Evolutionary conservation across 1,140 invertebrate species (phyloP).

Genomic region (Bilobella aurantiaca): DNA sequence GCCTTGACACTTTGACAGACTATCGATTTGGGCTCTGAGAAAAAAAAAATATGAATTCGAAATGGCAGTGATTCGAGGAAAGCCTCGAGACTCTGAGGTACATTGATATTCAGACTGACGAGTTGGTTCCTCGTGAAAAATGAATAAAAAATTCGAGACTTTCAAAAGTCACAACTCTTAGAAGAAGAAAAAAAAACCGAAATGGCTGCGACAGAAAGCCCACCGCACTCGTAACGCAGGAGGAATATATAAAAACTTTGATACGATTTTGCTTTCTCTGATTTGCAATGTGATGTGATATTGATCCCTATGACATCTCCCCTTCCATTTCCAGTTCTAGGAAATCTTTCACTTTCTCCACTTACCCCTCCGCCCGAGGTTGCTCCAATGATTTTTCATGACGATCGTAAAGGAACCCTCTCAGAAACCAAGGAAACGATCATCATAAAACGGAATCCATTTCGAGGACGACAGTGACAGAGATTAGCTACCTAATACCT

Average conservation of each 20-base stretch:
- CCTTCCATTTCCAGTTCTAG: not conserved
- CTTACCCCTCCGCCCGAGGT: not conserved
- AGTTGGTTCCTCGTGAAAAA: not conserved
- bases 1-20: not conserved
- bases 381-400: slow-evolving; percentile 1
- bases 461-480: not conserved
- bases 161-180: no score
- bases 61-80: no score
- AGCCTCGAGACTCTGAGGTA: no score
- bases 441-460: not conserved
- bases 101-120: slow-evolving; percentile 1
- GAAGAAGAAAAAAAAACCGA: not conserved
- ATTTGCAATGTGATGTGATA: slow-evolving; percentile 6
- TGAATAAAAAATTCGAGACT: not conserved
- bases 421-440: not conserved
- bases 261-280: not conserved
- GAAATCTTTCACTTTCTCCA: slow-evolving; percentile 1
- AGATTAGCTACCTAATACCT: slow-evolving; percentile 5
- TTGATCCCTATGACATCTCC: slow-evolving; percentile 7
- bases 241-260: not conserved
- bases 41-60: no score
- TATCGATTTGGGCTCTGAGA: not conserved
- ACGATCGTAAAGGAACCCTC: not conserved
- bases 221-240: no score
- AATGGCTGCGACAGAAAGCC: not conserved